phyloP scores from a whole-genome alignment of 2,888 invertebrate species.

The Volucella bombylans region DNA sequence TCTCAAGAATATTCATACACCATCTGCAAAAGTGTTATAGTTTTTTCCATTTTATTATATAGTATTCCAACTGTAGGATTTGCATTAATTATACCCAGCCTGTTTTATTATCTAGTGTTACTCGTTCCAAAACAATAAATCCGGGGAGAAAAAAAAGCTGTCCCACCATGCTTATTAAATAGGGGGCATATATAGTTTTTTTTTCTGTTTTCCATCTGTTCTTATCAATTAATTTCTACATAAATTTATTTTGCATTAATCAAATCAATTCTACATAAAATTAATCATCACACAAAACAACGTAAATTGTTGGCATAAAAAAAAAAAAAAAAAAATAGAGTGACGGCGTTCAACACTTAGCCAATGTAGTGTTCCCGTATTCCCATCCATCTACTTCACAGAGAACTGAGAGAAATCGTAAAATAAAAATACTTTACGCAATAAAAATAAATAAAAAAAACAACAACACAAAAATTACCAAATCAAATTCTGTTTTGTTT shows the following conservation, averaged over 20 bases:
- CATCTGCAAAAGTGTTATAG: constrained; percentile 28
- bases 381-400: background rate
- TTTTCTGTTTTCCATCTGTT: background rate
- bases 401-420: constrained; percentile 24
- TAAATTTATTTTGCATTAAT: constrained; percentile 51
- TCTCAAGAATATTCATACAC: constrained; percentile 47
- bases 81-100: constrained; percentile 54
- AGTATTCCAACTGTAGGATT: constrained; percentile 44
- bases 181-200: constrained; percentile 5
- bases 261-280: constrained; percentile 62
- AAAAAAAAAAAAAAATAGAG: background rate
- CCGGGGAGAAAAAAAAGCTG: constrained; percentile 19
- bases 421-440: constrained; percentile 27
- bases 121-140: constrained; percentile 48
- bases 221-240: constrained; percentile 9
- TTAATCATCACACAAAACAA: constrained; percentile 54
- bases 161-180: constrained; percentile 28
- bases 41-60: constrained; percentile 33
- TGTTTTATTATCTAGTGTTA: constrained; percentile 52
- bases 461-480: constrained; percentile 27
- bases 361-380: background rate
- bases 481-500: constrained; percentile 38
- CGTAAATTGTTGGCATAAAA: background rate
- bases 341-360: background rate
- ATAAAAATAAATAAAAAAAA: constrained; percentile 21